Evolutionary conservation across 2,113 vertebrate species (phyloP).

Genomic region (Menidia beryllina): DNA sequence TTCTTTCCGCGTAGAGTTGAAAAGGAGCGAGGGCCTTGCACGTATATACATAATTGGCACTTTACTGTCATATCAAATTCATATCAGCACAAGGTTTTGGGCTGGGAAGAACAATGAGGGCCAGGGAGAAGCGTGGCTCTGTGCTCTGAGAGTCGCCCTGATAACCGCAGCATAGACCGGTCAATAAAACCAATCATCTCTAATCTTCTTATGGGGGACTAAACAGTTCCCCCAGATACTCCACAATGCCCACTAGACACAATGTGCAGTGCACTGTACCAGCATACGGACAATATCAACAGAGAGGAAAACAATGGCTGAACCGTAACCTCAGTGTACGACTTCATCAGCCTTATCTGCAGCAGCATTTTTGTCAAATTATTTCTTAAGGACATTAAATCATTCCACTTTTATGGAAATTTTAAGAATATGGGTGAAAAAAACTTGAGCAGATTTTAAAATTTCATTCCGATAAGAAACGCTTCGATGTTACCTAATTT

Average conservation of each 20-base stretch:
- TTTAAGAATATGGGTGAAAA: not conserved
- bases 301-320: conserved; percentile 42
- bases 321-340: conserved; percentile 19
- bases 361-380: conserved; percentile 12
- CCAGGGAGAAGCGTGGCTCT: conserved; percentile 71
- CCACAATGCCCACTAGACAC: conserved; percentile 60
- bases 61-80: conserved; percentile 85
- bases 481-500: not conserved
- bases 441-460: not conserved
- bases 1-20: conserved; percentile 53
- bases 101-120: conserved; percentile 67
- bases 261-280: conserved; percentile 43
- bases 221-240: conserved; percentile 68
- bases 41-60: conserved; percentile 81
- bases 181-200: conserved; percentile 86
- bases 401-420: conserved; percentile 4
- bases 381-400: conserved; percentile 1
- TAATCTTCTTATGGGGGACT: conserved; percentile 80
- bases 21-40: conserved; percentile 58
- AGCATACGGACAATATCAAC: conserved; percentile 11
- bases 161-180: conserved; percentile 79
- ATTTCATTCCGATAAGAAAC: not conserved
- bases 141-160: conserved; percentile 67
- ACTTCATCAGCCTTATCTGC: conserved; percentile 35
- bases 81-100: conserved; percentile 69